phyloP scores from a whole-genome alignment of 2,888 invertebrate species.

The Athalia cordata region DNA sequence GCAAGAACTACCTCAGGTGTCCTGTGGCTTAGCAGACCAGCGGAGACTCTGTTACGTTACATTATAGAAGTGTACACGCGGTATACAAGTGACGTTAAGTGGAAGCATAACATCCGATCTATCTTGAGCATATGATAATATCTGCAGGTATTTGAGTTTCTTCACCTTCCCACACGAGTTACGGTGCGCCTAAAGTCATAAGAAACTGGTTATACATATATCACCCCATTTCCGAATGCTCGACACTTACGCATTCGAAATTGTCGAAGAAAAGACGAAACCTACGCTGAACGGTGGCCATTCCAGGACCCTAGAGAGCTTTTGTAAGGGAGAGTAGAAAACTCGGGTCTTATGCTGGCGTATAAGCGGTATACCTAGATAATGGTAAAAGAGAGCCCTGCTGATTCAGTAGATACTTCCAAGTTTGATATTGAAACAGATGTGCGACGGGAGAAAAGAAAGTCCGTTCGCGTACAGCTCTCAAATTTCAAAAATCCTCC shows the following conservation, averaged over 20 bases:
- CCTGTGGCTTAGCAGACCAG: neutral
- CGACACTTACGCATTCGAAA: constrained; percentile 36
- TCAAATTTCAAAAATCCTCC: neutral
- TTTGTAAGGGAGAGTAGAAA: constrained; percentile 13
- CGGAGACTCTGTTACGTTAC: too few species aligned
- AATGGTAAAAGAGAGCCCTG: neutral
- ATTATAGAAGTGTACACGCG: too few species aligned
- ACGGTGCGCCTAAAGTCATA: neutral
- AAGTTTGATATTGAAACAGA: constrained; percentile 30
- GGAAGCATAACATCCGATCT: constrained; percentile 10
- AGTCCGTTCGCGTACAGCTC: neutral
- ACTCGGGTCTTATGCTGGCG: neutral
- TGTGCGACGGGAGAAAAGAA: neutral
- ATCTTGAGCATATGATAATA: constrained; percentile 10
- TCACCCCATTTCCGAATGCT: constrained; percentile 31
- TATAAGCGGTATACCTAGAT: neutral
- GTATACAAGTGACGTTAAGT: neutral
- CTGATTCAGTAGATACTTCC: constrained; percentile 22
- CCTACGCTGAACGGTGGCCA: constrained; percentile 15
- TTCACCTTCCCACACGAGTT: neutral
- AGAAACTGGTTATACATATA: constrained; percentile 23
- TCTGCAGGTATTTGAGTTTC: neutral
- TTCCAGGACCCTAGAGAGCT: constrained; percentile 21
- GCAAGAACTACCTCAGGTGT: constrained; percentile 9
- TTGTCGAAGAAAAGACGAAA: constrained; percentile 20